These are phyloP conservation scores for Peromyscus aztecus DNA, from an alignment of 2,797 vertebrate species.

Conservation along the genomic window DNA sequence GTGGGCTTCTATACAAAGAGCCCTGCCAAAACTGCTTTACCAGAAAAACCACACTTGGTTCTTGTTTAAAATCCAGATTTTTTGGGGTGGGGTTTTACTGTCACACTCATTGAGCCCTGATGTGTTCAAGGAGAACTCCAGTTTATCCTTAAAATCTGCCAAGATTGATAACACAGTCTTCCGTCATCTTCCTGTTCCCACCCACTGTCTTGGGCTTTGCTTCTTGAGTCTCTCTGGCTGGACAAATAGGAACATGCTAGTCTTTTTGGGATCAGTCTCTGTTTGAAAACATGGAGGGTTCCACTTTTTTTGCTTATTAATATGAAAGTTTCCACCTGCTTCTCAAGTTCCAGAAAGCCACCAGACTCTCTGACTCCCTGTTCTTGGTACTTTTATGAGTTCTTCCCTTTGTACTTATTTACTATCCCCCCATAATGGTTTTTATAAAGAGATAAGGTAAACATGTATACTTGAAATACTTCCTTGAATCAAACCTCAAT, in stretches of 20 bases:
- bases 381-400: neutral
- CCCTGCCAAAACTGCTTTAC: neutral
- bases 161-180: neutral
- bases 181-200: neutral
- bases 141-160: neutral
- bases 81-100: neutral
- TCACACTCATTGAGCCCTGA: neutral
- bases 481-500: conserved; percentile 31
- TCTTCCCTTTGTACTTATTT: conserved; percentile 1
- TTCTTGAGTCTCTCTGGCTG: neutral
- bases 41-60: neutral
- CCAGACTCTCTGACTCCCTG: neutral
- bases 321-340: neutral
- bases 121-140: neutral
- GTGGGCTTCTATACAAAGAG: neutral
- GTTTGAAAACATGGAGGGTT: neutral
- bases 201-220: neutral
- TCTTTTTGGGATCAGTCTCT: neutral
- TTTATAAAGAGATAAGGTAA: conserved; percentile 61
- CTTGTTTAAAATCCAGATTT: neutral
- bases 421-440: neutral
- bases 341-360: conserved; percentile 3
- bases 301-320: neutral
- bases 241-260: neutral
- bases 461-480: conserved; percentile 35